Evolutionary conservation across 2,888 invertebrate genomes (phyloP).

Genomic region (Parelbella ahira): DNA sequence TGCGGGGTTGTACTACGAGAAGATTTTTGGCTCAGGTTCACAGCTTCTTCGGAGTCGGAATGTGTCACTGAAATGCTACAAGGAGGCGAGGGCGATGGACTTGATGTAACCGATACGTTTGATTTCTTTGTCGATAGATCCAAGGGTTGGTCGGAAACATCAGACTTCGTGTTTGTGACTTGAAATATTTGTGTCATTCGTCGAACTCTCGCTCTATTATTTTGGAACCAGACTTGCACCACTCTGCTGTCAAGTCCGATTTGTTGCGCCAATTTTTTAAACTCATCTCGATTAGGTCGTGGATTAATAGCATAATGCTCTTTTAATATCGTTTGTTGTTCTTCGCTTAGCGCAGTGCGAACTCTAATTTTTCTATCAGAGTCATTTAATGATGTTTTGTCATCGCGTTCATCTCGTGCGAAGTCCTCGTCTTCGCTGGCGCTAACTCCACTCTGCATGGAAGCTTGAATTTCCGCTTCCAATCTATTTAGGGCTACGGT

Average conservation of each 20-base stretch:
- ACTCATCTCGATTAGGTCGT: slow-evolving; percentile 95
- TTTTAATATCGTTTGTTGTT: slow-evolving; percentile 93
- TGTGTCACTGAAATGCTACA: slow-evolving; percentile 82
- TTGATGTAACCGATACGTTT: slow-evolving; percentile 74
- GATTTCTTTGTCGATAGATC: slow-evolving; percentile 94
- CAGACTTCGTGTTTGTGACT: no score
- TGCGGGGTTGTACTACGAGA: slow-evolving; percentile 83
- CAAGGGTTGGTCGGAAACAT: slow-evolving; percentile 89
- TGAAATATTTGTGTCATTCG: slow-evolving; percentile 77
- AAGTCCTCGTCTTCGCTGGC: slow-evolving; percentile 84
- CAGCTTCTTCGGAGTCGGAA: slow-evolving; percentile 86
- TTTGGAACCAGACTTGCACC: slow-evolving; percentile 98
- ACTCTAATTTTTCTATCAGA: slow-evolving; percentile 92
- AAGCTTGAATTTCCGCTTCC: slow-evolving; percentile 73
- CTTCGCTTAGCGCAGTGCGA: slow-evolving; percentile 95
- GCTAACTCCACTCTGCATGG: slow-evolving; percentile 73
- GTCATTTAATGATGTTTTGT: slow-evolving; percentile 79
- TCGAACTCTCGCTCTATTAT: slow-evolving; percentile 93
- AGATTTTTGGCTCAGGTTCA: slow-evolving; percentile 88
- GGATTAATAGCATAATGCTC: slow-evolving; percentile 94
- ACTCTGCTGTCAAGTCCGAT: slow-evolving; percentile 88
- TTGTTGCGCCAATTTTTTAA: slow-evolving; percentile 91
- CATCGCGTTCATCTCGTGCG: slow-evolving; percentile 71
- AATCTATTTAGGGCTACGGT: slow-evolving; percentile 79
- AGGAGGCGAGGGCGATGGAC: slow-evolving; percentile 82